Percentiles rank a stretch among this genome's conserved stretches.
These are phyloP conservation scores for Thereuonema tuberculata DNA, from an alignment of 1,140 invertebrate genomes.

Conservation along the genomic window DNA sequence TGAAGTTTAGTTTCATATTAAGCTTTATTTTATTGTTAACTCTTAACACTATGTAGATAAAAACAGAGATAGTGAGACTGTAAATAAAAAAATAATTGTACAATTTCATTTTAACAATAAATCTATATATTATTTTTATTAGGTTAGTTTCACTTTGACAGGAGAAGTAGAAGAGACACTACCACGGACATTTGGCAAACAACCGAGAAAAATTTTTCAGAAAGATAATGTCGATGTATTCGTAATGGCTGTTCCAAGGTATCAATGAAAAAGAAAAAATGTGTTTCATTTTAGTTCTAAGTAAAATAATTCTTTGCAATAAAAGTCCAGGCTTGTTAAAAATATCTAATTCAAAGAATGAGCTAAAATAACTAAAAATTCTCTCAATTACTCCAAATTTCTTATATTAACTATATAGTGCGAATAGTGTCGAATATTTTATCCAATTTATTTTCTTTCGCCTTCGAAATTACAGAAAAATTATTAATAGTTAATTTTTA, in stretches of 20 bases:
- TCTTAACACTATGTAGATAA: constrained; percentile 24
- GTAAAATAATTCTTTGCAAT: neutral
- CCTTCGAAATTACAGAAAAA: no score
- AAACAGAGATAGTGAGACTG: constrained; percentile 7
- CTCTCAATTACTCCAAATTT: no score
- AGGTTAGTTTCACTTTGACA: constrained; percentile 37
- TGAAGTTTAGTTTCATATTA: constrained; percentile 27
- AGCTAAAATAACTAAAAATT: no score
- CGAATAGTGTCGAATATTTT: no score
- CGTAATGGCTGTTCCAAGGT: constrained; percentile 36
- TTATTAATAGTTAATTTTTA: no score
- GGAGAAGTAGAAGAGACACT: constrained; percentile 40
- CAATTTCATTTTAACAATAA: constrained; percentile 39
- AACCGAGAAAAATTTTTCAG: constrained; percentile 33
- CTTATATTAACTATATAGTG: no score
- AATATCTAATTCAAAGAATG: no score
- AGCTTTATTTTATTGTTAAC: constrained; percentile 22
- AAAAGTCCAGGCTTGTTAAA: no score
- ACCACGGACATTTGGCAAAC: constrained; percentile 29
- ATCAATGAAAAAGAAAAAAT: no score
- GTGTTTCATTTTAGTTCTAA: neutral
- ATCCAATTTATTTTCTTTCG: no score
- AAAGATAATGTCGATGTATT: constrained; percentile 36
- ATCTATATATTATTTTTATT: neutral
- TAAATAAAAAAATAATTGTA: constrained; percentile 27